Evolutionary conservation across 2,113 vertebrate species (phyloP).

Genomic region (Myxocyprinus asiaticus): DNA sequence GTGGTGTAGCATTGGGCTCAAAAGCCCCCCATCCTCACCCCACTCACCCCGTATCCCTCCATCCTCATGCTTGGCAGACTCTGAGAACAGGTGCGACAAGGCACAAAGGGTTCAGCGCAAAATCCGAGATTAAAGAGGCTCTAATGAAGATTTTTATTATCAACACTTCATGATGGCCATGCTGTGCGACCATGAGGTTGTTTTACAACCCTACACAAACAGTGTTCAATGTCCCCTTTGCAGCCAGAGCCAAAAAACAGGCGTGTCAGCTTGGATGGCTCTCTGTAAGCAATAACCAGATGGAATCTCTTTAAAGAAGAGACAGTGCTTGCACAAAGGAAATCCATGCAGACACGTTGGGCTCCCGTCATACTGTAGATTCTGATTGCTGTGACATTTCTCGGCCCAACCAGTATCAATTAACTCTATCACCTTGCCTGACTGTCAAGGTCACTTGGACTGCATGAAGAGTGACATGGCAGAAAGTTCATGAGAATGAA

Average conservation of each 20-base stretch:
- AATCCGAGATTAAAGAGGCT: slow-evolving; percentile 27
- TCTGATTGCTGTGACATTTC: background rate
- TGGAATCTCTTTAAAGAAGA: slow-evolving; percentile 35
- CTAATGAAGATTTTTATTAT: slow-evolving; percentile 24
- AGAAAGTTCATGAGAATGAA: background rate
- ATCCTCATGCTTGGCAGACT: background rate
- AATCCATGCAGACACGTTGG: too few relatives aligned
- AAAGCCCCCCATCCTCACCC: too few relatives aligned
- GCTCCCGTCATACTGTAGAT: slow-evolving; percentile 4
- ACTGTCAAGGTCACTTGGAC: slow-evolving; percentile 21
- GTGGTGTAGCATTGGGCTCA: slow-evolving; percentile 5
- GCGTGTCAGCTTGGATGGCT: slow-evolving; percentile 28
- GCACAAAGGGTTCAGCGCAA: slow-evolving; percentile 20
- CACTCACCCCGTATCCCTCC: too few relatives aligned
- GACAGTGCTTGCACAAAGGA: background rate
- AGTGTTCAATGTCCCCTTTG: slow-evolving; percentile 14
- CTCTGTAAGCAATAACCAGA: slow-evolving; percentile 35
- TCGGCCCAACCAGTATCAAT: background rate
- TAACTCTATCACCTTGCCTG: slow-evolving; percentile 2
- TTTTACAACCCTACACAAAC: slow-evolving; percentile 37
- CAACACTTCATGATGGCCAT: slow-evolving; percentile 8
- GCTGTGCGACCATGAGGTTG: slow-evolving; percentile 14
- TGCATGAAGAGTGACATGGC: background rate
- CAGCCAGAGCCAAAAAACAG: background rate
- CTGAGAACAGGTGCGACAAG: slow-evolving; percentile 23